Evolutionary conservation across 2,113 vertebrate genomes (phyloP), one percentile per base, ranked within the genome.

Genomic region (Prolemur simus): DNA sequence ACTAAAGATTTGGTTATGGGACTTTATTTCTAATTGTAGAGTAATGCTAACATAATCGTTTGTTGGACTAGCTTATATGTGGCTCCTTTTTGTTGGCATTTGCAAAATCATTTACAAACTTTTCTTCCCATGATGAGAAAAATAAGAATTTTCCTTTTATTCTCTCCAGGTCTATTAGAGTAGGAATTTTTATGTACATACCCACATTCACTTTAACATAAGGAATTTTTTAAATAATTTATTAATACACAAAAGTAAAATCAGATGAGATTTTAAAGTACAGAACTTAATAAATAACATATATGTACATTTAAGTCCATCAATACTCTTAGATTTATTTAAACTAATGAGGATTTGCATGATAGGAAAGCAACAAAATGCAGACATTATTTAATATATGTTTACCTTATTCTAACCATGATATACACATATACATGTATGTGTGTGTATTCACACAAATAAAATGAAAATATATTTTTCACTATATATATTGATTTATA

Each of bases 21-120:
- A 56, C 15, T 76, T 32, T 14, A 27, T 91, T 96, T 96, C 32
- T 87, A 74, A 88, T 17, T 60, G 11, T n/a, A 95, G 9, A 87
- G 5, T 56, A 94, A 87, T 76, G 23, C 10, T 91, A 69, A 25
- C 60, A 76, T 52, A 74, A 88, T 42, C 32, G n/a, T n/a, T 88
- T 73, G 14, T 2, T 96, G 10, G 13, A 47, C 14, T 76, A 74
- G 3, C 3, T 47, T 63, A 74, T 39, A 14, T 69, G 17, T 69
- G 42, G 12, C 10, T 58, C 64, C 42, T 47, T 94, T 87, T 39
- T 78, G 13, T 8, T 89, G 68, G 21, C 0, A 29, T 89, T 94
- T 78, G 37, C 74, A 93, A 78, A 94, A 39, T 49, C 60, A 73
- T 34, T 56, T 68, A 47, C 2, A 88, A 63, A n/a, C 2, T 73